phyloP scores from a whole-genome alignment of 53 echinoderm and acorn worm species.

The Mesocentrotus franciscanus region DNA sequence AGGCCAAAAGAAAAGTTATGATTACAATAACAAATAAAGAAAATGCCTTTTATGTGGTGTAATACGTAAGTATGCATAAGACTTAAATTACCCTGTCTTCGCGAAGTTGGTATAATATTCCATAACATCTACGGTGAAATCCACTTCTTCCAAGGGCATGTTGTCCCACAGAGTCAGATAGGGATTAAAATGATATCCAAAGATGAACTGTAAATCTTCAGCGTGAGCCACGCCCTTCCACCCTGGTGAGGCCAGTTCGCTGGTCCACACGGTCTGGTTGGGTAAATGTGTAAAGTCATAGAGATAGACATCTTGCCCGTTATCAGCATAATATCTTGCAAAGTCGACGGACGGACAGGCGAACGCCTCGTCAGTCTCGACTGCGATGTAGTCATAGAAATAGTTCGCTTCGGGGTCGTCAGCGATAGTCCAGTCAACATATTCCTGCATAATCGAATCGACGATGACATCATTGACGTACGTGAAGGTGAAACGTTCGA shows the following conservation, averaged over 20 bases:
- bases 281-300: constrained; percentile 75
- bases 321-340: constrained; percentile 65
- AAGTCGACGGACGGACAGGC: constrained; percentile 69
- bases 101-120: constrained; percentile 81
- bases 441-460: constrained; percentile 73
- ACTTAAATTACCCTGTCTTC: constrained; percentile 72
- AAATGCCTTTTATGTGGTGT: background rate
- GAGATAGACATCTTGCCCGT: constrained; percentile 67
- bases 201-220: constrained; percentile 79
- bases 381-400: constrained; percentile 70
- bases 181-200: constrained; percentile 77
- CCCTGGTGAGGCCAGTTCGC: constrained; percentile 55
- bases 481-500: constrained; percentile 60
- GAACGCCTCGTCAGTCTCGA: constrained; percentile 80
- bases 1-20: no score
- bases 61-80: background rate
- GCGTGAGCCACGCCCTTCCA: constrained; percentile 82
- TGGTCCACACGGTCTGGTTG: constrained; percentile 67
- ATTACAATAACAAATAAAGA: background rate
- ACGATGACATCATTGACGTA: constrained; percentile 71
- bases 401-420: constrained; percentile 77
- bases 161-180: constrained; percentile 42
- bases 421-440: constrained; percentile 74
- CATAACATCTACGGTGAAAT: constrained; percentile 70
- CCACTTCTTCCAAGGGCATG: constrained; percentile 64